Percentiles rank a stretch among this genome's conserved stretches.
Conservation (phyloP, 2,888 invertebrate species). For the Nomada fucata region DNA sequence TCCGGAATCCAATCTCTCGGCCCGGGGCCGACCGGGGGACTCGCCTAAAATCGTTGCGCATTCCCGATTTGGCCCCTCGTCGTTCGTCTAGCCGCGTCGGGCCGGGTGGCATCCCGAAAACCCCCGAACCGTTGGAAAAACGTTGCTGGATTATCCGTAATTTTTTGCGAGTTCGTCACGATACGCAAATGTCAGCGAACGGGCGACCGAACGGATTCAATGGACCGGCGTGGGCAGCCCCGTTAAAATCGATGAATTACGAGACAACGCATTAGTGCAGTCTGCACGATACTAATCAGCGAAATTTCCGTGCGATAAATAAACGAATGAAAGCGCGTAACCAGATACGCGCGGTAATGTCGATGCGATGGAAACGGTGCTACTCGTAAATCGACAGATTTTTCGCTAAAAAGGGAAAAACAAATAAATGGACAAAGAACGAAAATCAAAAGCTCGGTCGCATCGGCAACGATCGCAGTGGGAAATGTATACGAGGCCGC, state of each 20-base stretch:
- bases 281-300: slow-evolving; percentile 84
- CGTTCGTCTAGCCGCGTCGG: too few relatives aligned
- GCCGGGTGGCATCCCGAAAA: not conserved
- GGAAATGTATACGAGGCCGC: slow-evolving; percentile 71
- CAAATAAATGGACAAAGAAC: slow-evolving; percentile 72
- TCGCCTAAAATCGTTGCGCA: not conserved
- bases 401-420: slow-evolving; percentile 73
- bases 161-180: slow-evolving; percentile 65
- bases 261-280: slow-evolving; percentile 83
- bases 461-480: slow-evolving; percentile 63
- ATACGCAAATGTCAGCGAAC: slow-evolving; percentile 66
- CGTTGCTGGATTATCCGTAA: slow-evolving; percentile 47
- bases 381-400: slow-evolving; percentile 76
- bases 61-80: too few relatives aligned
- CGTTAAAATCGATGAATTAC: slow-evolving; percentile 84
- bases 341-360: slow-evolving; percentile 77
- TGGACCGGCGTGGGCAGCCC: slow-evolving; percentile 76
- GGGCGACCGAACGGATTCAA: slow-evolving; percentile 75
- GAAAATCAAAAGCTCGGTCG: slow-evolving; percentile 71
- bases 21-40: slow-evolving; percentile 13
- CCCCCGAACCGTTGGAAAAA: slow-evolving; percentile 5
- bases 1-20: slow-evolving; percentile 82
- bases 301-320: slow-evolving; percentile 84
- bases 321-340: slow-evolving; percentile 81
- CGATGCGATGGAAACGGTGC: slow-evolving; percentile 75